Base-by-base conservation (phyloP, 1,140 invertebrate genomes). In the Lithobius niger region DNA sequence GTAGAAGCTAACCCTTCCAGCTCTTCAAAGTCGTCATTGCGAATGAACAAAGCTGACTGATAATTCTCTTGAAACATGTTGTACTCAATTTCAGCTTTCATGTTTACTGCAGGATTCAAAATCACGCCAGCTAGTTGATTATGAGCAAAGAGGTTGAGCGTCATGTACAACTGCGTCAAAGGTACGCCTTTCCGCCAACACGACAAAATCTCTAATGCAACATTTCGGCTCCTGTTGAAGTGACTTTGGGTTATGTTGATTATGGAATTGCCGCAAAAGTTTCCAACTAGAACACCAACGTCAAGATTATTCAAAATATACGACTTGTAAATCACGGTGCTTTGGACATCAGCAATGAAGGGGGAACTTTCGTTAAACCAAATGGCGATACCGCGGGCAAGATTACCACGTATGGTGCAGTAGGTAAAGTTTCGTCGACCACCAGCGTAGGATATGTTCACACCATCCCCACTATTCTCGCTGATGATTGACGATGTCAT, bases 321-420 rank as follows among this genome's bases (percentile, higher is more conserved):
- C 0, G 86, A 89, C 70, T 94, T 92, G 65, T 92, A 82, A 10
- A 97, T 74, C 0, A 83, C 80, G 1, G 84, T 89, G 0, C 86
- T 86, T 71, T 93, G 88, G 67, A 85, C 84, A 25, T 85, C 77
- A 4, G 81, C 74, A 19, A 87, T 67, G 52, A 84, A 88, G 65
- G 88, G 82, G 1, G 82, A 81, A 15, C 86, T 89, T 63, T 94
- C 81, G 66, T 97, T 96, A 47, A 88, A 73, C 86, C 85, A 93
- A 1, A 91, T 72, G 1, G 86, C 82, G 25, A 94, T 68, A n/a
- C 91, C 92, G 61, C 83, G 82, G 4, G 87, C 83, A 31, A 76
- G 74, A 69, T 96, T 96, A 0, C 63, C 58, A 1, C 61, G 58
- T 79, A 93, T 57, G 76, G 83, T 43, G 26, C 82, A 84, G 63